phyloP scores from a whole-genome alignment of 37 sponge, comb jelly and placozoan genomes.

The Beroe forskalii region DNA sequence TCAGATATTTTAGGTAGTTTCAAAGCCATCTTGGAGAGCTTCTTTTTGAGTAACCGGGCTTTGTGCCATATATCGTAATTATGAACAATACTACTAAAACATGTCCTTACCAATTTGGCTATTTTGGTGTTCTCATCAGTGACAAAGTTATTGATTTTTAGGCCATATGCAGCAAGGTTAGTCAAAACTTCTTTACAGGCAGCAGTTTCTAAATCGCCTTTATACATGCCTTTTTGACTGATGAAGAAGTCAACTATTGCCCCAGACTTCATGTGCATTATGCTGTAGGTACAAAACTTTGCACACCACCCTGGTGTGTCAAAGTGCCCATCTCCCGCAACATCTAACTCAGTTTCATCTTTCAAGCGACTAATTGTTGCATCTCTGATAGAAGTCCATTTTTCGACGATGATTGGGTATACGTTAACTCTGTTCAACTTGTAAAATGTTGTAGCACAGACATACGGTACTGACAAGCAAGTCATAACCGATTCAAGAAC shows the following conservation, averaged over 20 bases:
- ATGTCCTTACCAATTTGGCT: background rate
- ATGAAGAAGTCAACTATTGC: slow-evolving; percentile 15
- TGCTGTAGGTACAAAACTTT: slow-evolving; percentile 19
- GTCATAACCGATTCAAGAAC: background rate
- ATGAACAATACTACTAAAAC: background rate
- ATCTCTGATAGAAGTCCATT: background rate
- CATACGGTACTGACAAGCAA: background rate
- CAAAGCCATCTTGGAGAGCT: background rate
- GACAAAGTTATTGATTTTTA: background rate
- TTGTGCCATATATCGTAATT: slow-evolving; percentile 21
- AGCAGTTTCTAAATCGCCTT: background rate
- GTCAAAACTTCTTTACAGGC: background rate
- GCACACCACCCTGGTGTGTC: slow-evolving; percentile 24
- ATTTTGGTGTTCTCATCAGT: slow-evolving; percentile 5
- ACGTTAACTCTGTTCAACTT: background rate
- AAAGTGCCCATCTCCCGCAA: slow-evolving; percentile 18
- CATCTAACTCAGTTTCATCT: background rate
- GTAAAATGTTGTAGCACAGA: background rate
- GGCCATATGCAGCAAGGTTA: background rate
- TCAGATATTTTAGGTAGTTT: background rate
- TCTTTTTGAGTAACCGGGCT: background rate
- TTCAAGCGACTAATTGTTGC: background rate
- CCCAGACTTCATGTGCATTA: background rate
- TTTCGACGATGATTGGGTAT: background rate
- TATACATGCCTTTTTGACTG: background rate